Evolutionary conservation across 2,797 vertebrate species (phyloP).

Genomic region (Takifugu rubripes): DNA sequence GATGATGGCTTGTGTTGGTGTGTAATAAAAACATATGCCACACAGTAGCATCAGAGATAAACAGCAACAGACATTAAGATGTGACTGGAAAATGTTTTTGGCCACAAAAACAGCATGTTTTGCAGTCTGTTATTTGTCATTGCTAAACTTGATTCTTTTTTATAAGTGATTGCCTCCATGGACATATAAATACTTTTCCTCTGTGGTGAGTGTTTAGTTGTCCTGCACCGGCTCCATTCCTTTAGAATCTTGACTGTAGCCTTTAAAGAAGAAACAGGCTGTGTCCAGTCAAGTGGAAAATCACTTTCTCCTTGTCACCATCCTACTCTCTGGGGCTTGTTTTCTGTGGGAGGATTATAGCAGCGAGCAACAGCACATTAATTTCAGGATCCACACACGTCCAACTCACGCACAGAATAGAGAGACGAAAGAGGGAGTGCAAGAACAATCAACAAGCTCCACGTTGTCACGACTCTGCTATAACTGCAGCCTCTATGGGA

Average conservation of each 20-base stretch:
- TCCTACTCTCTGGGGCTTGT: slow-evolving; percentile 17
- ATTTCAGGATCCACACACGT: slow-evolving; percentile 27
- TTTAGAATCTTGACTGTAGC: slow-evolving; percentile 26
- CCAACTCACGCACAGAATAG: no score
- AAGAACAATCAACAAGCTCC: neutral
- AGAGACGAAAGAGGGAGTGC: no score
- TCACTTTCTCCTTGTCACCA: slow-evolving; percentile 55
- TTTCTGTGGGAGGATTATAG: slow-evolving; percentile 6
- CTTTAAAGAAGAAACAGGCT: slow-evolving; percentile 48
- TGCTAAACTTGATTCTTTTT: neutral
- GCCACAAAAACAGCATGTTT: neutral
- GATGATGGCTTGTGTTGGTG: slow-evolving; percentile 4
- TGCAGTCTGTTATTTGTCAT: no score
- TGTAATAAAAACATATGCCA: neutral
- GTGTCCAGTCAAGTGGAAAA: slow-evolving; percentile 62
- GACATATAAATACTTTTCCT: slow-evolving; percentile 37
- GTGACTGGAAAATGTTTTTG: no score
- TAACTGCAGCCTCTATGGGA: no score
- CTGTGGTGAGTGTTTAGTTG: slow-evolving; percentile 21
- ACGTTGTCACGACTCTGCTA: neutral
- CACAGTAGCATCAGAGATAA: no score
- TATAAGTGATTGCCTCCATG: slow-evolving; percentile 24
- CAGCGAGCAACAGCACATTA: slow-evolving; percentile 29
- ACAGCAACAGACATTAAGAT: no score
- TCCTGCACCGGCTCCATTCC: slow-evolving; percentile 15